Conservation (phyloP, 64 coral and sea anemone species). For the Montipora capricornis region DNA sequence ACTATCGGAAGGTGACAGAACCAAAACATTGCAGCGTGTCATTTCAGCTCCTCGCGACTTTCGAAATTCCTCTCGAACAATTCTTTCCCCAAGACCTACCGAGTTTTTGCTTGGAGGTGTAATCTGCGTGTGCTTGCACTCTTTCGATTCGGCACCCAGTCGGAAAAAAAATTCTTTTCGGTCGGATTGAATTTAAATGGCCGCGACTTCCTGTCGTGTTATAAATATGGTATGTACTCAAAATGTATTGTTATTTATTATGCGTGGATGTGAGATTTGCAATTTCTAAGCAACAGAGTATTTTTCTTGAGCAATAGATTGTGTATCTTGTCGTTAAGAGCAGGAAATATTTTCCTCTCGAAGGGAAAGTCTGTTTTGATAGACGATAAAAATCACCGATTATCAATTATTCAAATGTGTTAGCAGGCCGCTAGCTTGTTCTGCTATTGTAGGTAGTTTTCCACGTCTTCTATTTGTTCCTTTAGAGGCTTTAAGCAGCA, state of each 20-base stretch:
- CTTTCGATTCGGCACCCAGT: slow-evolving; percentile 33
- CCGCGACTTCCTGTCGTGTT: slow-evolving; percentile 86
- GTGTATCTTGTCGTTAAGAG: slow-evolving; percentile 33
- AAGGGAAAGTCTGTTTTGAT: slow-evolving; percentile 47
- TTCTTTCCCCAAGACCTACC: neutral
- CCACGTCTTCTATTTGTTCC: slow-evolving; percentile 44
- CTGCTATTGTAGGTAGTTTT: slow-evolving; percentile 49
- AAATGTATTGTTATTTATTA: slow-evolving; percentile 55
- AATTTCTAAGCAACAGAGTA: slow-evolving; percentile 8
- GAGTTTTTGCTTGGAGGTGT: slow-evolving; percentile 11
- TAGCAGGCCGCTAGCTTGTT: slow-evolving; percentile 61
- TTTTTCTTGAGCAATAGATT: slow-evolving; percentile 1
- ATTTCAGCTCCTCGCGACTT: neutral
- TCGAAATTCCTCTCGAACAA: neutral
- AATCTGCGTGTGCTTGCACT: slow-evolving; percentile 31
- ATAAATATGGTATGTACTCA: slow-evolving; percentile 80
- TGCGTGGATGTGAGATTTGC: neutral
- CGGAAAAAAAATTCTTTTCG: slow-evolving; percentile 27
- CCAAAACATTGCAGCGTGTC: slow-evolving; percentile 33
- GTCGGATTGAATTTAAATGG: slow-evolving; percentile 85
- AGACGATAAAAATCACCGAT: slow-evolving; percentile 62
- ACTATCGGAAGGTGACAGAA: neutral
- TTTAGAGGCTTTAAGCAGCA: slow-evolving; percentile 27
- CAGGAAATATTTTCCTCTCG: slow-evolving; percentile 43
- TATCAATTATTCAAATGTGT: slow-evolving; percentile 58